These are phyloP conservation scores for Atlantisia rogersi DNA, from an alignment of 2,113 vertebrate species.

Conservation along the genomic window DNA sequence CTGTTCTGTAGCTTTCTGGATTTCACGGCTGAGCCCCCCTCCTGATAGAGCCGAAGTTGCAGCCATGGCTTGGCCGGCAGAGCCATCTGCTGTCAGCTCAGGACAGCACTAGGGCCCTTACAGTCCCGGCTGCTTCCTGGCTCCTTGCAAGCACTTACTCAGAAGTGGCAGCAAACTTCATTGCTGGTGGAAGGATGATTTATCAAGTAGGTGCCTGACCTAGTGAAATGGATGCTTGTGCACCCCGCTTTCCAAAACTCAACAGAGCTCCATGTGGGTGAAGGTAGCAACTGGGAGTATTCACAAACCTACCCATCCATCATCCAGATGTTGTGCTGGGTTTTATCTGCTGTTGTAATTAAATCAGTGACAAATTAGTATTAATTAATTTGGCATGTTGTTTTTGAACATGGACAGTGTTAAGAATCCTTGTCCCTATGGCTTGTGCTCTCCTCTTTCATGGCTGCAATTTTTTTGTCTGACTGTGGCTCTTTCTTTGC, in stretches of 20 bases:
- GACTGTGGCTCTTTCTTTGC: background rate
- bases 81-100: slow-evolving; percentile 35
- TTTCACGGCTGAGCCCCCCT: background rate
- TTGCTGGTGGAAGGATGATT: background rate
- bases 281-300: background rate
- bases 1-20: background rate
- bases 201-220: background rate
- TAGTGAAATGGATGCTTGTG: background rate
- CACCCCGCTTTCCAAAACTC: background rate
- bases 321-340: background rate
- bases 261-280: background rate
- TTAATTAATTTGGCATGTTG: background rate
- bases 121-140: background rate
- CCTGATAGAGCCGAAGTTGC: background rate
- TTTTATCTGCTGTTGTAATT: background rate
- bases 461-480: background rate
- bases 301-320: background rate
- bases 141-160: background rate
- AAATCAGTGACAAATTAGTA: background rate
- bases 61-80: background rate
- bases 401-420: background rate
- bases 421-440: background rate
- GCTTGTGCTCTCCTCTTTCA: background rate
- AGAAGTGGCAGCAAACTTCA: background rate
- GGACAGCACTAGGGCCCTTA: background rate